A percentile compares a stretch with the other conserved stretches of the same genome.
phyloP scores from a whole-genome alignment of 1,140 invertebrate genomes.

The Dryas iulia region DNA sequence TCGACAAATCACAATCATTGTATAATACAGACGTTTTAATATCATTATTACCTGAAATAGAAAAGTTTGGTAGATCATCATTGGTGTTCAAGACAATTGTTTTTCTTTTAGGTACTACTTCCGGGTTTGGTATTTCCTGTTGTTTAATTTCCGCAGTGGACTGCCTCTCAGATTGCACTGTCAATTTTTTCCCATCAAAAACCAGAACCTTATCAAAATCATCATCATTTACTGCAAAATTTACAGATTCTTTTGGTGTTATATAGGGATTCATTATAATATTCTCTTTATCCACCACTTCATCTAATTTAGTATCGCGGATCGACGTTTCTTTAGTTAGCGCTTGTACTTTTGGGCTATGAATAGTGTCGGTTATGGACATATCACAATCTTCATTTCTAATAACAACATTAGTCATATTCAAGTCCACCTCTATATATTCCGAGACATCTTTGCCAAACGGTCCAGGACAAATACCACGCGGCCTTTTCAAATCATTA shows the following conservation, averaged over 20 bases:
- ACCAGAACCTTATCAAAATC: conserved; percentile 57
- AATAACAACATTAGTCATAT: conserved; percentile 47
- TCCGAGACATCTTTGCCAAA: conserved; percentile 48
- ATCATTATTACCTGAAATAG: conserved; percentile 21
- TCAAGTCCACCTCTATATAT: conserved; percentile 66
- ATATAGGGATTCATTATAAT: conserved; percentile 60
- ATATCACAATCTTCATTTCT: conserved; percentile 56
- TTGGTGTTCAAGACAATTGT: conserved; percentile 54
- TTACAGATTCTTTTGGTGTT: conserved; percentile 44
- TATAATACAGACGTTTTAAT: conserved; percentile 24
- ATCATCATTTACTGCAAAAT: conserved; percentile 56
- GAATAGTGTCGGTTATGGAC: conserved; percentile 63
- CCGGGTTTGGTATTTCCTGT: background rate
- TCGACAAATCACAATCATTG: conserved; percentile 40
- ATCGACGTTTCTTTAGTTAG: conserved; percentile 33
- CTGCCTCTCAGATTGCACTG: conserved; percentile 47
- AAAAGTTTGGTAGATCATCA: conserved; percentile 58
- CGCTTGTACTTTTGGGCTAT: conserved; percentile 53
- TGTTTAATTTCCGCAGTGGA: conserved; percentile 10
- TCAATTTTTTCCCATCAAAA: conserved; percentile 66
- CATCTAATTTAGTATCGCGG: conserved; percentile 10
- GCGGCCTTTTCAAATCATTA: conserved; percentile 12
- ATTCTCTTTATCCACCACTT: conserved; percentile 61
- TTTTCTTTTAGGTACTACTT: conserved; percentile 40
- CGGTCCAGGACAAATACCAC: conserved; percentile 37